A percentile compares a stretch with the other conserved stretches of the same genome.
phyloP scores from a whole-genome alignment of 2,113 vertebrate genomes.

The Baryphthengus martii region DNA sequence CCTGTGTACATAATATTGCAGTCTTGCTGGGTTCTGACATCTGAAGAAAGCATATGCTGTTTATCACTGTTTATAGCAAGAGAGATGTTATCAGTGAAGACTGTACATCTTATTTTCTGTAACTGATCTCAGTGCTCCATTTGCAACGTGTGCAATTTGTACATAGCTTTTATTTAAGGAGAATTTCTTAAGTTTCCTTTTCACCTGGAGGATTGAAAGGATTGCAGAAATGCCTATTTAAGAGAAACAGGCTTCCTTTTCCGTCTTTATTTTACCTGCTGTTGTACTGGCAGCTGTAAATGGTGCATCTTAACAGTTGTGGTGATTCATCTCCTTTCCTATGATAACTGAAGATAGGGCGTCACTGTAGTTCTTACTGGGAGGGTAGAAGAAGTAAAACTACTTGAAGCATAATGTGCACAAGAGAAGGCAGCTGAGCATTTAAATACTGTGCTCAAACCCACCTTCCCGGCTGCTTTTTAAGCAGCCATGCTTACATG shows the following conservation, averaged over 20 bases:
- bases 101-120: slow-evolving; percentile 65
- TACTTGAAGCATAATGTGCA: slow-evolving; percentile 59
- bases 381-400: slow-evolving; percentile 41
- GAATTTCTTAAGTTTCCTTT: slow-evolving; percentile 60
- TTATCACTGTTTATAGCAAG: slow-evolving; percentile 54
- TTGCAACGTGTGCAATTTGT: slow-evolving; percentile 78
- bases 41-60: slow-evolving; percentile 49
- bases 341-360: slow-evolving; percentile 7
- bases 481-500: background rate
- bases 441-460: background rate
- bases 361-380: slow-evolving; percentile 14
- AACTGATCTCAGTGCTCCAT: slow-evolving; percentile 71
- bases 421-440: slow-evolving; percentile 26
- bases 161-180: slow-evolving; percentile 76
- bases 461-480: slow-evolving; percentile 16
- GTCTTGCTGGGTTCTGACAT: slow-evolving; percentile 61
- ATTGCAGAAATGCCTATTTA: slow-evolving; percentile 24
- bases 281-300: slow-evolving; percentile 53
- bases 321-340: slow-evolving; percentile 37
- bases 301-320: background rate
- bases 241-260: background rate
- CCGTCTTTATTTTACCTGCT: slow-evolving; percentile 23
- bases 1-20: slow-evolving; percentile 72
- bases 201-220: slow-evolving; percentile 13
- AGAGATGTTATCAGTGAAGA: slow-evolving; percentile 51